phyloP scores from a whole-genome alignment of 2,888 invertebrate species.

The Euplexia lucipara region DNA sequence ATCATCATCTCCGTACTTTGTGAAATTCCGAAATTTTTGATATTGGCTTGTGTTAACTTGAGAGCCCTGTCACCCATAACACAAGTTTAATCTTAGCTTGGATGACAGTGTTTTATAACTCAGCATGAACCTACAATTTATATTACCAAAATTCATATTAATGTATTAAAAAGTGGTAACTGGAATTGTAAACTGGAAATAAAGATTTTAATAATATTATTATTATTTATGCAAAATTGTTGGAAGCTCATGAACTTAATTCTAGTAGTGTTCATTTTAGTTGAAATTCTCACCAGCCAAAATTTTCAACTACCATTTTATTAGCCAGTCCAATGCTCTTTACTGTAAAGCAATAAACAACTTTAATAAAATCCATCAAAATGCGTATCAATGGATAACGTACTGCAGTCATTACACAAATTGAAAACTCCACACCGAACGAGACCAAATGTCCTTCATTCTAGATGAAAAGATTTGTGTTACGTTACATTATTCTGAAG shows the following conservation, averaged over 20 bases:
- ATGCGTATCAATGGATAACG: slow-evolving; percentile 29
- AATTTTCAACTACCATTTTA: not conserved
- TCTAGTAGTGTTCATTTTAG: not conserved
- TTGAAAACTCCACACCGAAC: slow-evolving; percentile 48
- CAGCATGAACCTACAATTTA: no score
- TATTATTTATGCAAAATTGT: slow-evolving; percentile 24
- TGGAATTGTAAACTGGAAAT: no score
- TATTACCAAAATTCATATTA: no score
- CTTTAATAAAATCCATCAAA: slow-evolving; percentile 31
- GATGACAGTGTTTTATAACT: no score
- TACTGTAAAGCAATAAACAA: slow-evolving; percentile 13
- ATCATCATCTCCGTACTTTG: no score
- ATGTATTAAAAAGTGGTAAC: no score
- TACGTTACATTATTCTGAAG: slow-evolving; percentile 37
- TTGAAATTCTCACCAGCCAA: slow-evolving; percentile 1
- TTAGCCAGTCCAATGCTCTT: not conserved
- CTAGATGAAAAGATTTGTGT: slow-evolving; percentile 41
- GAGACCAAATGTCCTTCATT: slow-evolving; percentile 48
- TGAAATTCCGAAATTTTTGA: no score
- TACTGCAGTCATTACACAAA: slow-evolving; percentile 51
- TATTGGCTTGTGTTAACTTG: no score
- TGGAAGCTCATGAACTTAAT: slow-evolving; percentile 18
- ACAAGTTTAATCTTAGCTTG: no score
- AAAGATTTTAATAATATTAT: no score
- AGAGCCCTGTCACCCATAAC: no score